phyloP scores from a whole-genome alignment of 1,140 invertebrate genomes.

The Halotydeus destructor region DNA sequence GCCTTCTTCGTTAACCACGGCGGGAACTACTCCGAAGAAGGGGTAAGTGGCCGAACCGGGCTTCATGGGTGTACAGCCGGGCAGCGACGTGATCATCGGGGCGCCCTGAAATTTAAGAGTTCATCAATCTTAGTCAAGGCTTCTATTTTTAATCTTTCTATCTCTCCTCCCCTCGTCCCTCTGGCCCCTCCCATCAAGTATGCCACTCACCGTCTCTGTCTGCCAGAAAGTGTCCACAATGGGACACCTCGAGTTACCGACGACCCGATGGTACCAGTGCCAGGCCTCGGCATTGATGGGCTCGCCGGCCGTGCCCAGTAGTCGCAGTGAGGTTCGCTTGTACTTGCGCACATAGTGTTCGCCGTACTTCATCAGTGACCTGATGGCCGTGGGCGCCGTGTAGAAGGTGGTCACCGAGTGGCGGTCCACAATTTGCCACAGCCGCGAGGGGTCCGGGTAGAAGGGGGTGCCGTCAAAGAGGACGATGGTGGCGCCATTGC shows the following conservation, averaged over 20 bases:
- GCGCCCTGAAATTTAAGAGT: slow-evolving; percentile 22
- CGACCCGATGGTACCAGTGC: slow-evolving; percentile 80
- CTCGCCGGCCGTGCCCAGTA: slow-evolving; percentile 84
- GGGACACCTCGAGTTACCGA: slow-evolving; percentile 44
- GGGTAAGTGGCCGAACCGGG: slow-evolving; percentile 87
- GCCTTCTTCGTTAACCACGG: slow-evolving; percentile 66
- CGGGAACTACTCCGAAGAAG: slow-evolving; percentile 83
- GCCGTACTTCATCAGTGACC: slow-evolving; percentile 74
- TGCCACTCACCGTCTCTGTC: slow-evolving; percentile 63
- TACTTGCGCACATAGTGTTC: slow-evolving; percentile 34
- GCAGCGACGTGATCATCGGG: slow-evolving; percentile 66
- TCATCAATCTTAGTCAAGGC: too few species aligned
- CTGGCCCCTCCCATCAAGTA: too few species aligned
- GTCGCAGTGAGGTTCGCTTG: slow-evolving; percentile 33
- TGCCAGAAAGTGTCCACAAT: slow-evolving; percentile 99
- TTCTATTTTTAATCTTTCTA: too few species aligned
- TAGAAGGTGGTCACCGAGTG: slow-evolving; percentile 92
- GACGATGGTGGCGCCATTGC: slow-evolving; percentile 58
- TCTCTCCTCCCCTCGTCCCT: too few species aligned
- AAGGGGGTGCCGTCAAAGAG: slow-evolving; percentile 93
- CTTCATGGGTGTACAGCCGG: slow-evolving; percentile 84
- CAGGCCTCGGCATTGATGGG: slow-evolving; percentile 96
- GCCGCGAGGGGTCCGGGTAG: slow-evolving; percentile 49
- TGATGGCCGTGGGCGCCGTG: slow-evolving; percentile 90
- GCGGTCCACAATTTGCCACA: slow-evolving; percentile 79